Evolutionary conservation across 2,797 vertebrate genomes (phyloP).

Genomic region (Pseudochaenichthys georgianus): DNA sequence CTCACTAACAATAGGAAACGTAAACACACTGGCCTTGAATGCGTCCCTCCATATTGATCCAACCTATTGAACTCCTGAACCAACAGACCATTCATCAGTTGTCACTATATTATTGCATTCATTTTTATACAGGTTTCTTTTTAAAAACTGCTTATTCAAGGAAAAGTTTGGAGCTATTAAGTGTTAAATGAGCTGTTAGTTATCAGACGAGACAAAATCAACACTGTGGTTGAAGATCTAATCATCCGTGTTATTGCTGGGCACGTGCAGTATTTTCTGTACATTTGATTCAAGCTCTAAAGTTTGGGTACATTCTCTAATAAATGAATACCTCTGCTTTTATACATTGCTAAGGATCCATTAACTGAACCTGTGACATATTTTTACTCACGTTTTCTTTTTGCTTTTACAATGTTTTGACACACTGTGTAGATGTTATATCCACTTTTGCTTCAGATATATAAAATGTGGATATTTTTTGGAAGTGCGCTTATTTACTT

Average conservation of each 20-base stretch:
- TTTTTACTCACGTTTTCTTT: constrained; percentile 1
- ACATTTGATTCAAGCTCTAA: constrained; percentile 17
- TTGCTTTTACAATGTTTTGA: constrained; percentile 11
- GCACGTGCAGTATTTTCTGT: constrained; percentile 5
- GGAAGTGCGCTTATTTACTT: not conserved
- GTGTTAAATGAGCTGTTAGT: constrained; percentile 41
- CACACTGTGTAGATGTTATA: not conserved
- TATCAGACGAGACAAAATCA: constrained; percentile 4
- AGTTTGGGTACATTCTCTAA: not conserved
- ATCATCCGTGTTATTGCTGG: constrained; percentile 11
- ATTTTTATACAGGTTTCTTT: constrained; percentile 22
- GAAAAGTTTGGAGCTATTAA: constrained; percentile 21
- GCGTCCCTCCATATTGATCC: constrained; percentile 50
- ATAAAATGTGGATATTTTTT: constrained; percentile 13
- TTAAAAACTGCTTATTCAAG: not conserved
- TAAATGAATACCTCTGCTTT: constrained; percentile 8
- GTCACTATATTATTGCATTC: constrained; percentile 12
- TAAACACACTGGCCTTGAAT: constrained; percentile 28
- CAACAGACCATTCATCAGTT: constrained; percentile 32
- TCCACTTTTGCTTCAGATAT: constrained; percentile 4
- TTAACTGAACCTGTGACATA: not conserved
- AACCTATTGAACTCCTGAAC: constrained; percentile 37
- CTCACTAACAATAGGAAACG: not conserved
- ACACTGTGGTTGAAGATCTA: not conserved
- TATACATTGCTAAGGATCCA: not conserved